Percentiles rank a stretch among this genome's conserved stretches.
These are phyloP conservation scores for Venusia cambrica DNA, from an alignment of 2,888 invertebrate species.

Conservation along the genomic window DNA sequence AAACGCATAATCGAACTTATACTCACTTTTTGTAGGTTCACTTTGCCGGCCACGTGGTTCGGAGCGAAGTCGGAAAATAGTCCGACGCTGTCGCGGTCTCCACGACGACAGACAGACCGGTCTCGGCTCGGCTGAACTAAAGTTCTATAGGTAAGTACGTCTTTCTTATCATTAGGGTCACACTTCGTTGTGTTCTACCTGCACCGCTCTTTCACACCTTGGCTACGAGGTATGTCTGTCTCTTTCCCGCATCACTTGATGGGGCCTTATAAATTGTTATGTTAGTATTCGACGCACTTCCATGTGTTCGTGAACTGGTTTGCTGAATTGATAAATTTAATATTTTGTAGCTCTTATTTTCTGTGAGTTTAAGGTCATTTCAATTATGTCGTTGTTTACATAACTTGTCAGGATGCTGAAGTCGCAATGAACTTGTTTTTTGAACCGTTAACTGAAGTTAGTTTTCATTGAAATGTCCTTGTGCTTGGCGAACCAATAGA, in stretches of 20 bases:
- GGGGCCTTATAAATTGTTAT: conserved; percentile 27
- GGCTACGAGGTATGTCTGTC: conserved; percentile 27
- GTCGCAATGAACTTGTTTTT: conserved; percentile 3
- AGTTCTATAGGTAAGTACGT: conserved; percentile 9
- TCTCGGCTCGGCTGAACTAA: conserved; percentile 27
- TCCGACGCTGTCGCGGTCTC: conserved; percentile 62
- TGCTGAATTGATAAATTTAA: conserved; percentile 1
- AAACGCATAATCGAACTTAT: conserved; percentile 30
- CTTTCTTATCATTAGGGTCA: conserved; percentile 43
- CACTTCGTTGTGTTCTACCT: conserved; percentile 35
- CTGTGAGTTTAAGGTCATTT: conserved; percentile 2
- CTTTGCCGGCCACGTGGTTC: conserved; percentile 67
- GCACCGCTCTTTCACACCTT: conserved; percentile 34
- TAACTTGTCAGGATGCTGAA: conserved; percentile 16
- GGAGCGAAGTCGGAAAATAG: conserved; percentile 39
- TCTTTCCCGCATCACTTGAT: conserved; percentile 30
- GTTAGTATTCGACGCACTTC: conserved; percentile 17
- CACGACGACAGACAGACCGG: conserved; percentile 69
- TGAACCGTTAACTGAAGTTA: conserved; percentile 9
- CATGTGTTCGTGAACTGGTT: conserved; percentile 15
- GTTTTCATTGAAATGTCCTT: conserved; percentile 2
- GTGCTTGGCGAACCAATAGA: too few species aligned
- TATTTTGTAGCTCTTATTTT: conserved; percentile 18
- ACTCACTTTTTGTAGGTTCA: conserved; percentile 63
- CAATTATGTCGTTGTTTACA: too few species aligned